phyloP scores from a whole-genome alignment of 2,797 vertebrate species.

The Synaphobranchus kaupii region DNA sequence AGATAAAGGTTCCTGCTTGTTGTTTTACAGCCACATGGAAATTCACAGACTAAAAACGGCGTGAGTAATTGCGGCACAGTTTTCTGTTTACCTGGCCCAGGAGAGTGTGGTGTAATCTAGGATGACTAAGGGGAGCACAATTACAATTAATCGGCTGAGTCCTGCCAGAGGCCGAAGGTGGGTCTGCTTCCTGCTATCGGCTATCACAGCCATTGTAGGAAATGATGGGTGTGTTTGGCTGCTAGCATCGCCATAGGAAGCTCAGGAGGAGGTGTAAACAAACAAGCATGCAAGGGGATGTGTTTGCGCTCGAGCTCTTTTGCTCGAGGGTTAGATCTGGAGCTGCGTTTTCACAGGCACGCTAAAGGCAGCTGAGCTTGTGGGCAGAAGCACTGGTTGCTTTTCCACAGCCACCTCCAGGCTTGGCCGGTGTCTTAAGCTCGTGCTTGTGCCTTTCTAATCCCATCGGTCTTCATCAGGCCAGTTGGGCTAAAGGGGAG shows the following conservation, averaged over 20 bases:
- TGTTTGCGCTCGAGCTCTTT: background rate
- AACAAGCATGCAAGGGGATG: background rate
- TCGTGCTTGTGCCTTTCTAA: too few relatives aligned
- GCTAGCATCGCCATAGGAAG: background rate
- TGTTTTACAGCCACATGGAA: background rate
- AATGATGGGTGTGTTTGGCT: background rate
- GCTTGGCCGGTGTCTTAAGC: too few relatives aligned
- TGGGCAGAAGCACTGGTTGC: too few relatives aligned
- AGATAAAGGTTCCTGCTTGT: background rate
- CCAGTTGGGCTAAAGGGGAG: too few relatives aligned
- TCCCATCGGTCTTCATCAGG: too few relatives aligned
- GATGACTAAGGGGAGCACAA: background rate
- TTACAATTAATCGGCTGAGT: background rate
- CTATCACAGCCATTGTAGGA: background rate
- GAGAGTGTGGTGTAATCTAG: background rate
- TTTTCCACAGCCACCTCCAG: too few relatives aligned
- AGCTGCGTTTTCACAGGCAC: too few relatives aligned
- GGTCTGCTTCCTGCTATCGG: background rate
- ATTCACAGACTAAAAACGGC: too few relatives aligned
- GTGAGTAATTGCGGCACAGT: background rate
- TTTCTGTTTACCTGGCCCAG: background rate
- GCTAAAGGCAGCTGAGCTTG: too few relatives aligned
- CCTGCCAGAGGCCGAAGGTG: background rate
- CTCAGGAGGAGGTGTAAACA: background rate
- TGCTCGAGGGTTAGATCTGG: background rate